Evolutionary conservation across 2,113 vertebrate genomes (phyloP).

Genomic region (Nymphicus hollandicus): DNA sequence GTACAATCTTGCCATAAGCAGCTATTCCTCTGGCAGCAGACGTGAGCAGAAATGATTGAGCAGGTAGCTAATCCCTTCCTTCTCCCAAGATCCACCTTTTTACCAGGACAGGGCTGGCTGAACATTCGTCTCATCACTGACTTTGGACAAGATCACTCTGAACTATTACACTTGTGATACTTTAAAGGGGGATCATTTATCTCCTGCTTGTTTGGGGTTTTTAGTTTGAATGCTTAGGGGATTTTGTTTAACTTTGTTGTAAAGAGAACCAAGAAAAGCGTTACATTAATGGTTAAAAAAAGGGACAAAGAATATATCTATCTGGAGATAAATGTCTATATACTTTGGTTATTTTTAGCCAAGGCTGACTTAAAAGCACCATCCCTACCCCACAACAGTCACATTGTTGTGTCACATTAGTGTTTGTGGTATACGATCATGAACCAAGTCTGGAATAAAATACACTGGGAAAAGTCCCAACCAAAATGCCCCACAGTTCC

Average conservation of each 20-base stretch:
- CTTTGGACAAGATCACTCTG: neutral
- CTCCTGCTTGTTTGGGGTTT: neutral
- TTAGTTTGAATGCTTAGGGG: neutral
- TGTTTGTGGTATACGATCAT: neutral
- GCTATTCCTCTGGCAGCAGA: constrained; percentile 28
- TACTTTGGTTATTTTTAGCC: neutral
- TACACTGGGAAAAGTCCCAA: neutral
- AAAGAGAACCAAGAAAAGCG: neutral
- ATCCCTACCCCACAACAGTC: neutral
- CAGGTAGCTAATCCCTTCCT: constrained; percentile 9
- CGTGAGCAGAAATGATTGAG: constrained; percentile 1
- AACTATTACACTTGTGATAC: accelerated
- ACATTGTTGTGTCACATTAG: no score
- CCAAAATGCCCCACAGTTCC: no score
- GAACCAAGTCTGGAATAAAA: neutral
- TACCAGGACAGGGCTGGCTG: neutral
- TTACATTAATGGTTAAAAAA: neutral
- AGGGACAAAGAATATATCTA: neutral
- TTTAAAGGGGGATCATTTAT: neutral
- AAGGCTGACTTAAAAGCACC: neutral
- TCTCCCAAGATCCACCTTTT: neutral
- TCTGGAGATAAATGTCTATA: neutral
- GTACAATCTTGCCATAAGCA: constrained; percentile 25
- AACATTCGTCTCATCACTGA: accelerated
- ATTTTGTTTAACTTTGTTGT: neutral